Evolutionary conservation across 2,888 invertebrate species (phyloP).

Genomic region (Nomada lathburiana): DNA sequence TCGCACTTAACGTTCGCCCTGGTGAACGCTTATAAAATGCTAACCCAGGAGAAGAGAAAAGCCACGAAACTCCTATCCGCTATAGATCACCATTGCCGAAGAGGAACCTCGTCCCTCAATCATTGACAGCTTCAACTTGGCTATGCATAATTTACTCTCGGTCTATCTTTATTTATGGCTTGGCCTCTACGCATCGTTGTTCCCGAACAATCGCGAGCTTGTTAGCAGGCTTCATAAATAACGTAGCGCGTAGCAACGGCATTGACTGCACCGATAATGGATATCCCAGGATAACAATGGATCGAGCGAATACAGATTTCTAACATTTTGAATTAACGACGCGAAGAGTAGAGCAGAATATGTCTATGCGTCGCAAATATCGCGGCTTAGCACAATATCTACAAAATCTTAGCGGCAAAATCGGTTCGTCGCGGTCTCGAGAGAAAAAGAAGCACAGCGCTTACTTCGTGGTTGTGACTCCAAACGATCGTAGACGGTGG

Average conservation of each 20-base stretch:
- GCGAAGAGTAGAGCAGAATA: slow-evolving; percentile 14
- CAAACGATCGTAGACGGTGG: slow-evolving; percentile 93
- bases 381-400: background rate
- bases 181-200: background rate
- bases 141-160: slow-evolving; percentile 28
- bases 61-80: background rate
- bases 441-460: background rate
- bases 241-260: slow-evolving; percentile 16
- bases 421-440: background rate
- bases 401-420: background rate
- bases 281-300: slow-evolving; percentile 39
- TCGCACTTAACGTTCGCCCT: background rate
- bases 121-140: background rate
- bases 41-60: background rate
- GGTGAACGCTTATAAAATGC: background rate
- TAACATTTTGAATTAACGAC: slow-evolving; percentile 13
- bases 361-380: slow-evolving; percentile 9
- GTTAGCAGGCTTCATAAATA: slow-evolving; percentile 52
- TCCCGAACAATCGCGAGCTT: slow-evolving; percentile 30
- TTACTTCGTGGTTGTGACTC: slow-evolving; percentile 91
- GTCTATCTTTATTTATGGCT: slow-evolving; percentile 6
- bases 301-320: background rate
- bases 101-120: slow-evolving; percentile 1
- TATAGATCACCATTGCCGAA: slow-evolving; percentile 20
- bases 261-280: slow-evolving; percentile 39